Conservation (phyloP, 2,888 invertebrate genomes). For the Metopia argyrocephala region DNA sequence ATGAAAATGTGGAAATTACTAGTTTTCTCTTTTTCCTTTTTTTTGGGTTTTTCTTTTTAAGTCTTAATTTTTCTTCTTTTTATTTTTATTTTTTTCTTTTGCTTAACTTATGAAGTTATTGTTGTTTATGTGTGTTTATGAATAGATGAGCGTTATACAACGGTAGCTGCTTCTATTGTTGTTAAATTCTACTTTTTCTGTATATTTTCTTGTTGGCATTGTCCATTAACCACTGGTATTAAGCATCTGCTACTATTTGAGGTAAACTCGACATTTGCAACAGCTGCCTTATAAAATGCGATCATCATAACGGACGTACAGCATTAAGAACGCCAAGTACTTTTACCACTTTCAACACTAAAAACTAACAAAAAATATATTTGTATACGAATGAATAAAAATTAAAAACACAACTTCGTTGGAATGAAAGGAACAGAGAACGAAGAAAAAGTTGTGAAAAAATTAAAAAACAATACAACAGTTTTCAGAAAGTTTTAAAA, state of each 20-base stretch:
- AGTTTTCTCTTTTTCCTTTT: conserved; percentile 20
- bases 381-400: conserved; percentile 30
- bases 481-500: too few relatives aligned
- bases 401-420: conserved; percentile 8
- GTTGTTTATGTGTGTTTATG: conserved; percentile 29
- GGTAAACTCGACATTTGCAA: conserved; percentile 64
- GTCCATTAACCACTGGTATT: conserved; percentile 53
- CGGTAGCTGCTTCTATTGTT: conserved; percentile 18
- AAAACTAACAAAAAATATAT: neutral
- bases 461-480: too few relatives aligned
- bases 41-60: too few relatives aligned
- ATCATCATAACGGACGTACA: conserved; percentile 68
- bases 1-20: conserved; percentile 64
- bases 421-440: conserved; percentile 3
- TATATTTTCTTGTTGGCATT: conserved; percentile 28
- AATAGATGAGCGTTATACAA: conserved; percentile 49
- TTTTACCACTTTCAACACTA: conserved; percentile 5
- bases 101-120: neutral
- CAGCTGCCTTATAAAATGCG: conserved; percentile 66
- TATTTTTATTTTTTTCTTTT: conserved; percentile 26
- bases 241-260: conserved; percentile 60
- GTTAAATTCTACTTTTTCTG: conserved; percentile 30
- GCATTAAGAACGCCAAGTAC: conserved; percentile 66
- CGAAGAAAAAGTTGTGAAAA: neutral
- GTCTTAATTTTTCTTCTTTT: conserved; percentile 22